Conservation (phyloP, 2,888 invertebrate genomes). For the Clivina fossor region DNA sequence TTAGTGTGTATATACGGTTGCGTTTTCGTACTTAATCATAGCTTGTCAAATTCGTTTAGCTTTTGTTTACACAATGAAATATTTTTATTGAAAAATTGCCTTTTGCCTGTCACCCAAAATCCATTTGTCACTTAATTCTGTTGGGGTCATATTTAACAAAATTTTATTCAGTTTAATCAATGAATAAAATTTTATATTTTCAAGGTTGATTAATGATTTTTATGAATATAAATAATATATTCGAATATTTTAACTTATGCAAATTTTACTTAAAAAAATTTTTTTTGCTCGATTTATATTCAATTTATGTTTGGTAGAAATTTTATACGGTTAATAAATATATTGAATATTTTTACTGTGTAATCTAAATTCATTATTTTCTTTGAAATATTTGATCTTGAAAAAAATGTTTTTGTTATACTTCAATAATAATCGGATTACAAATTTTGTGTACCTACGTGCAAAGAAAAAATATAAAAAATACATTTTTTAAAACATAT, state of each 20-base stretch:
- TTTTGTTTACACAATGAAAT: conserved; percentile 15
- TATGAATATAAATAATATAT: conserved; percentile 3
- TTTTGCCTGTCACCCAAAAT: conserved; percentile 18
- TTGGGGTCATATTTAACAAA: conserved; percentile 15
- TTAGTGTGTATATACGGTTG: no score
- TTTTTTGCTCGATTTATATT: no score
- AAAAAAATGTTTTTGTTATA: no score
- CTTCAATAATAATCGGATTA: no score
- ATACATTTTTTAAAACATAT: no score
- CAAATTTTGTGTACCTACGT: no score
- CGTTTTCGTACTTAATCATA: conserved; percentile 20
- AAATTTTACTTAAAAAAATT: no score
- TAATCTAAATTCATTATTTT: not conserved
- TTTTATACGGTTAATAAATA: no score
- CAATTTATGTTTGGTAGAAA: no score
- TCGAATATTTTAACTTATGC: no score
- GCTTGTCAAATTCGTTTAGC: conserved; percentile 18
- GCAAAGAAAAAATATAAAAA: no score
- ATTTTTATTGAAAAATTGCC: conserved; percentile 26
- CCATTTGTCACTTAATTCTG: conserved; percentile 22
- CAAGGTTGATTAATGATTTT: conserved; percentile 11
- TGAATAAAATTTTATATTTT: conserved; percentile 12
- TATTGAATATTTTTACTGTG: not conserved
- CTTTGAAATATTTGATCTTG: no score
- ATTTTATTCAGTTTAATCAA: conserved; percentile 12